These are phyloP conservation scores for Zaprionus gabonicus DNA, from an alignment of 1,140 invertebrate species.

Conservation along the genomic window DNA sequence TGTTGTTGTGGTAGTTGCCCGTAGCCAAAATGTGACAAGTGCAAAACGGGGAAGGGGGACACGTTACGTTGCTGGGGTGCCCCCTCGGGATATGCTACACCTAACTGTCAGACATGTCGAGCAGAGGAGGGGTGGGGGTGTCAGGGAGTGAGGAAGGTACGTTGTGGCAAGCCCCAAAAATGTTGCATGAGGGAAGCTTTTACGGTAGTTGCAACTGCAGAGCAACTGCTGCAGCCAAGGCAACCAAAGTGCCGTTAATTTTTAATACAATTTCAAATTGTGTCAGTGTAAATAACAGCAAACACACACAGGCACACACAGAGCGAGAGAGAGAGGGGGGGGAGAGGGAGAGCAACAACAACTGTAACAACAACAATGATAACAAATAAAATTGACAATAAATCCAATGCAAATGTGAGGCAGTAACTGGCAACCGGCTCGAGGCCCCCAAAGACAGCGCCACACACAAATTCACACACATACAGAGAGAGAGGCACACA, in stretches of 20 bases:
- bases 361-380: constrained; percentile 72
- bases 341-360: constrained; percentile 16
- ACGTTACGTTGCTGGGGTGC: neutral
- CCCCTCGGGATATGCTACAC: constrained; percentile 54
- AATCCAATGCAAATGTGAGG: constrained; percentile 76
- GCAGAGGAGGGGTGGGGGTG: constrained; percentile 2
- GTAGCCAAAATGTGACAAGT: constrained; percentile 76
- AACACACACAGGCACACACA: constrained; percentile 6
- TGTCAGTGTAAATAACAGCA: constrained; percentile 83
- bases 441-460: constrained; percentile 74
- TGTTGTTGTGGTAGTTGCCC: constrained; percentile 39
- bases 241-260: constrained; percentile 82
- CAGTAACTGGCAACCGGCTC: constrained; percentile 48
- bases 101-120: constrained; percentile 68
- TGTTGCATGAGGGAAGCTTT: constrained; percentile 19
- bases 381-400: constrained; percentile 84
- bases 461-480: constrained; percentile 57
- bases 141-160: neutral
- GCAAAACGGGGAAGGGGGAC: constrained; percentile 38
- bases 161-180: constrained; percentile 23
- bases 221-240: constrained; percentile 56
- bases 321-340: neutral
- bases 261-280: constrained; percentile 83
- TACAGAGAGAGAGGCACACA: constrained; percentile 28
- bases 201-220: constrained; percentile 36